Evolutionary conservation across 2,888 invertebrate species (phyloP).

Genomic region (Patella ulyssiponensis): DNA sequence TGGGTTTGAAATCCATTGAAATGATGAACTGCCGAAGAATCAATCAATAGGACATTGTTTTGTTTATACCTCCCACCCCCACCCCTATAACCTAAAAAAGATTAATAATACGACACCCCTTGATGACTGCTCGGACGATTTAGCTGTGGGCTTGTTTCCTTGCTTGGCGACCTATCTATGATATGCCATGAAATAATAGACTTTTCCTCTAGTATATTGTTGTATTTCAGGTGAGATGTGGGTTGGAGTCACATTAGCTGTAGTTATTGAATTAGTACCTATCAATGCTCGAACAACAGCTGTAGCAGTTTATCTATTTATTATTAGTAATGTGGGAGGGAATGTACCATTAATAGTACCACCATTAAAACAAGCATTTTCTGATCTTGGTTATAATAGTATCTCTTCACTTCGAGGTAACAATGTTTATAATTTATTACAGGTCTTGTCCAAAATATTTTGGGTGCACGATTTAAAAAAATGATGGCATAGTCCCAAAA

Average conservation of each 20-base stretch:
- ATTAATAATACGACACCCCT: too few relatives aligned
- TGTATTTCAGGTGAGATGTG: constrained; percentile 71
- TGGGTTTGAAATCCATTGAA: too few relatives aligned
- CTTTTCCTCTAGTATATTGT: neutral
- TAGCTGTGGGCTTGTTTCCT: too few relatives aligned
- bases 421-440: too few relatives aligned
- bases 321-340: constrained; percentile 72
- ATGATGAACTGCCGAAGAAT: neutral
- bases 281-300: constrained; percentile 66
- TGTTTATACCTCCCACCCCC: neutral
- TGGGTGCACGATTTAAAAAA: too few relatives aligned
- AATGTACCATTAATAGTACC: constrained; percentile 71
- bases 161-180: neutral
- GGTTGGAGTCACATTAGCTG: constrained; percentile 71
- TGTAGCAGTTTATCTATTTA: constrained; percentile 72
- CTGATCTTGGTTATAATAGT: constrained; percentile 44
- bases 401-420: constrained; percentile 54
- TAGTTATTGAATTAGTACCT: constrained; percentile 71
- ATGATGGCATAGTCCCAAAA: too few relatives aligned
- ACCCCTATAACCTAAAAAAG: too few relatives aligned
- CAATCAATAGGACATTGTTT: neutral
- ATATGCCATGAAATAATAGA: neutral
- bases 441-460: too few relatives aligned
- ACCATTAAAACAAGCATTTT: constrained; percentile 58
- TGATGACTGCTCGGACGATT: too few relatives aligned